Conservation (phyloP, 1,140 invertebrate species). For the Melanaphis sacchari region DNA sequence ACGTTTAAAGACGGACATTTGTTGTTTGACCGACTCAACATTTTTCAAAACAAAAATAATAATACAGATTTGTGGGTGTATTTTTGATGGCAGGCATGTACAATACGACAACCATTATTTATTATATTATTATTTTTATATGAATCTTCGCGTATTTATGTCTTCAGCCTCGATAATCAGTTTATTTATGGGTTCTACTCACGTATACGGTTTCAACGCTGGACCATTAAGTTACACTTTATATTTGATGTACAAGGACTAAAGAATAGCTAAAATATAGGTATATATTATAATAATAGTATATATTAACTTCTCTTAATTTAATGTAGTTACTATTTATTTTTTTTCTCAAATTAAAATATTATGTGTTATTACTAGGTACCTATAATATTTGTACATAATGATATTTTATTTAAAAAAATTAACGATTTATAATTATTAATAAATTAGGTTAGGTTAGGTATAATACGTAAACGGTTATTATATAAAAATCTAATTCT, state of each 20-base stretch:
- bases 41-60: conserved; percentile 6
- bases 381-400: not conserved
- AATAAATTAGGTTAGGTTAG: not conserved
- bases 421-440: not conserved
- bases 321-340: not conserved
- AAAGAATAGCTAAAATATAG: not conserved
- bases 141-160: not conserved
- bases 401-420: not conserved
- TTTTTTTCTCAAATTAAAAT: not conserved
- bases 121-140: not conserved
- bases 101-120: not conserved
- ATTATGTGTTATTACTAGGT: not conserved
- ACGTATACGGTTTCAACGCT: not conserved
- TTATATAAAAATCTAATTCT: not conserved
- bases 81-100: not conserved
- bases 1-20: not conserved
- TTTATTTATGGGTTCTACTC: not conserved
- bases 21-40: not conserved
- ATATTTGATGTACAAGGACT: not conserved
- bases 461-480: not conserved
- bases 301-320: not conserved
- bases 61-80: not conserved
- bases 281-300: not conserved
- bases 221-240: not conserved
- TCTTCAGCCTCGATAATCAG: not conserved